Conservation (phyloP, 2,113 vertebrate species). For the Prunella fulvescens region DNA sequence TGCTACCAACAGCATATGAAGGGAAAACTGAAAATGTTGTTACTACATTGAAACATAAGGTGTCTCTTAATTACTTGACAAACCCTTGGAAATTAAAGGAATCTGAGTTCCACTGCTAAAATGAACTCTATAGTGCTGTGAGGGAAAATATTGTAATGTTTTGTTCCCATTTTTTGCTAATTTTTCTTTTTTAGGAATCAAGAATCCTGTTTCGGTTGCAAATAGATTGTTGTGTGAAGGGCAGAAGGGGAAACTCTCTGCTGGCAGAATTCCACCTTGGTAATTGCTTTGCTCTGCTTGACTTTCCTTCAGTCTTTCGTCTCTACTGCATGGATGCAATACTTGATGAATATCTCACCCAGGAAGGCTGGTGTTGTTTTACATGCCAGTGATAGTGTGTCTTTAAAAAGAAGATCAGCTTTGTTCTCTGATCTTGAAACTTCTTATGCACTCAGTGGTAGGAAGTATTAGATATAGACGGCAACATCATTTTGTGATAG, state of each 20-base stretch:
- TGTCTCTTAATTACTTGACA: not conserved
- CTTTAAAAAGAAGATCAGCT: conserved; percentile 8
- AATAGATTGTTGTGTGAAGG: conserved; percentile 94
- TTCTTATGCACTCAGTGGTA: not conserved
- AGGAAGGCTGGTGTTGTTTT: conserved; percentile 17
- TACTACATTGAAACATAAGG: not conserved
- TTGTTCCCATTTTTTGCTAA: conserved; percentile 45
- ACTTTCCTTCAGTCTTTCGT: conserved; percentile 34
- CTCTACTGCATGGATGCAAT: conserved; percentile 38
- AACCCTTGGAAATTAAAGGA: not conserved
- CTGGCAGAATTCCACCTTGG: conserved; percentile 98
- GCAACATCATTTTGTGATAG: not conserved
- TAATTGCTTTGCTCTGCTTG: conserved; percentile 76
- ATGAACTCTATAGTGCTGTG: not conserved
- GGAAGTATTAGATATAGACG: conserved; percentile 11
- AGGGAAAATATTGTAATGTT: conserved; percentile 12
- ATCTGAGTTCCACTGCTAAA: not conserved
- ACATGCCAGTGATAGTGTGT: not conserved
- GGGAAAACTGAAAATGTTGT: not conserved
- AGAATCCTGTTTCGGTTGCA: conserved; percentile 95
- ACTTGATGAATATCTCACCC: conserved; percentile 23
- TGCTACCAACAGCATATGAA: not conserved
- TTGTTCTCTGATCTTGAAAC: conserved; percentile 42
- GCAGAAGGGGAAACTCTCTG: conserved; percentile 97
- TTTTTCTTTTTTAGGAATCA: conserved; percentile 84